These are phyloP conservation scores for Blastomussa wellsi DNA, from an alignment of 92 coral and sea anemone species.

Conservation along the genomic window DNA sequence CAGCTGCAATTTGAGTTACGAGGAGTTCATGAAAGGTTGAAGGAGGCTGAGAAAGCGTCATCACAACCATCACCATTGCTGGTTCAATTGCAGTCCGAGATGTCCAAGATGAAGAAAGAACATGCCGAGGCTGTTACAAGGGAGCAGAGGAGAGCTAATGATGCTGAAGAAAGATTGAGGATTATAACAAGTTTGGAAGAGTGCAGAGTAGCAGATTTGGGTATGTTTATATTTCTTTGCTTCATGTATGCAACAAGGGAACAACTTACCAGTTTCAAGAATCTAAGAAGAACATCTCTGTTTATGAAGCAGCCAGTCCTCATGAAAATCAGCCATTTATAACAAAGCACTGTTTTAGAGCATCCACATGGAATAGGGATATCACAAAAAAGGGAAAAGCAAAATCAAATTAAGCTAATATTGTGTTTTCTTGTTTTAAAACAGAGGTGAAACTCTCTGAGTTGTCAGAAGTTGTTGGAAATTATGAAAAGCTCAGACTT, in stretches of 20 bases:
- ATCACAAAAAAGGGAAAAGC: too few relatives aligned
- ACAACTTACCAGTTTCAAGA: too few relatives aligned
- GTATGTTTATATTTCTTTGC: conserved; percentile 38
- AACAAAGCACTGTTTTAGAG: too few relatives aligned
- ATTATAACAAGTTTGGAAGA: conserved; percentile 89
- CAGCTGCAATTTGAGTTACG: conserved; percentile 65
- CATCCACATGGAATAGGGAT: too few relatives aligned
- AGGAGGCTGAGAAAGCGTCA: conserved; percentile 69
- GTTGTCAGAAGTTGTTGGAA: conserved; percentile 96
- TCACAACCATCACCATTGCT: conserved; percentile 83
- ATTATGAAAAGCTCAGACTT: conserved; percentile 84
- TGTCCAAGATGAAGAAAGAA: conserved; percentile 86
- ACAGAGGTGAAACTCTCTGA: conserved; percentile 94
- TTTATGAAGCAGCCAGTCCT: too few relatives aligned
- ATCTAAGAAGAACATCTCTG: too few relatives aligned
- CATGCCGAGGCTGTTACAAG: conserved; percentile 77
- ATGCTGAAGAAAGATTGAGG: conserved; percentile 88
- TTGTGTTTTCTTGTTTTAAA: background rate
- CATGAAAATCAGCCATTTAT: too few relatives aligned
- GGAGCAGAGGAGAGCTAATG: conserved; percentile 91
- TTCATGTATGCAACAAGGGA: too few relatives aligned
- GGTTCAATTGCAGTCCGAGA: conserved; percentile 78
- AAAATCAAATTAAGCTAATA: too few relatives aligned
- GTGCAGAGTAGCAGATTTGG: conserved; percentile 91
- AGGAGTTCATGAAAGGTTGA: conserved; percentile 59